Evolutionary conservation across 2,113 vertebrate genomes (phyloP), one percentile per base, ranked within the genome.

Genomic region (Tetraodon nigroviridis): DNA sequence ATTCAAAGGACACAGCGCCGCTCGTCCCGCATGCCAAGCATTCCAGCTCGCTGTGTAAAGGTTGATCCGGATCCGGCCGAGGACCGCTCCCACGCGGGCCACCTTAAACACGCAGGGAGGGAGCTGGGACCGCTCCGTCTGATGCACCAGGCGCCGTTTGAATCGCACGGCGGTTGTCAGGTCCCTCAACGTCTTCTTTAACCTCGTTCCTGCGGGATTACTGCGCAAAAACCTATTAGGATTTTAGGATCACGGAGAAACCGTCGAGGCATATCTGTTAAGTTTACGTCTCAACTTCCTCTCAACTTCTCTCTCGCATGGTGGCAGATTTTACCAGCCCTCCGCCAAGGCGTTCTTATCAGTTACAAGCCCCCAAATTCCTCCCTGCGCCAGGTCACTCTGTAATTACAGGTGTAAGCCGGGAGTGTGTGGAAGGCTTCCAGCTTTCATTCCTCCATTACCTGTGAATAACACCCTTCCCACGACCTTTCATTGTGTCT

Each of bases 31-130:
- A 88, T 95, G 86, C 91, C 88, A 83, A 77, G 75, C 91, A 92
- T 96, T 94, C 93, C 88, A 87, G 82, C 89, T 85, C 73, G 84
- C 84, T 90, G 85, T 92, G 89, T 84, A 90, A 90, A 92, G 89
- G 87, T 90, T 91, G 89, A 86, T 78, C 83, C 69, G 79, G 89
- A 86, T 78, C 83, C 69, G 79, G 76, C 51, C 10, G 12, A 24
- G 61, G 67, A 64, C 73, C 71, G 73, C 78, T 82, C 83, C 76
- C 80, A 78, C 40, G 68, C 74, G 78, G 69, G 58, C 69, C 81
- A 79, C 84, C 77, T 81, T 79, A 79, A 69, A 77, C 75, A 82
- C 58, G 82, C 69, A 72, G n/a, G 80, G 79, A 84, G 79, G 85
- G 75, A 73, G 76, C 75, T 58, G 40, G 8, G 16, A 24, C 61